A percentile compares a stretch with the other conserved stretches of the same genome.
phyloP scores from a whole-genome alignment of 2,888 invertebrate species.

The Chrysolina americana region DNA sequence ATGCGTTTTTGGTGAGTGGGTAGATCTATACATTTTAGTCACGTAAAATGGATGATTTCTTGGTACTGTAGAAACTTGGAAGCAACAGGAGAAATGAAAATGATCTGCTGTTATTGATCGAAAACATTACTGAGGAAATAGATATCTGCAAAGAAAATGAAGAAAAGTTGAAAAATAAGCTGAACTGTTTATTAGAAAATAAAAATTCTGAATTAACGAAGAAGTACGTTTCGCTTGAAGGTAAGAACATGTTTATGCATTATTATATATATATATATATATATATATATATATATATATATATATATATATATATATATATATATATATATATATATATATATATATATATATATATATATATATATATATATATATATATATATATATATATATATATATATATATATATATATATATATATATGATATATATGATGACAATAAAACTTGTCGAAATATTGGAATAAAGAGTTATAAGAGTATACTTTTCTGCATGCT shows the following conservation, averaged over 20 bases:
- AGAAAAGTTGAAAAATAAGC: slow-evolving; percentile 31
- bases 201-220: slow-evolving; percentile 40
- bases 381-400: too few species aligned
- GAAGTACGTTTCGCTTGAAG: slow-evolving; percentile 46
- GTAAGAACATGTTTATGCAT: slow-evolving; percentile 44
- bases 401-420: too few species aligned
- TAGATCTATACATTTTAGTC: not conserved
- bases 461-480: too few species aligned
- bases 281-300: too few species aligned
- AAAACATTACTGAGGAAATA: slow-evolving; percentile 42
- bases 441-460: too few species aligned
- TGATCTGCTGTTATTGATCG: slow-evolving; percentile 38
- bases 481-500: too few species aligned
- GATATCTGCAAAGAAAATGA: slow-evolving; percentile 36
- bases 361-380: too few species aligned
- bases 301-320: too few species aligned
- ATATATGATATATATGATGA: too few species aligned
- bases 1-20: slow-evolving; percentile 39
- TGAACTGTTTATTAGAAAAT: slow-evolving; percentile 37
- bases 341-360: too few species aligned
- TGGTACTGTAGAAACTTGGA: slow-evolving; percentile 40
- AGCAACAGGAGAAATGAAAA: slow-evolving; percentile 35
- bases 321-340: too few species aligned
- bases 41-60: not conserved
- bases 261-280: too few species aligned